Evolutionary conservation across 2,797 vertebrate species (phyloP), one percentile per base, ranked within the genome.

Genomic region (Melanotaenia parkinsoni): DNA sequence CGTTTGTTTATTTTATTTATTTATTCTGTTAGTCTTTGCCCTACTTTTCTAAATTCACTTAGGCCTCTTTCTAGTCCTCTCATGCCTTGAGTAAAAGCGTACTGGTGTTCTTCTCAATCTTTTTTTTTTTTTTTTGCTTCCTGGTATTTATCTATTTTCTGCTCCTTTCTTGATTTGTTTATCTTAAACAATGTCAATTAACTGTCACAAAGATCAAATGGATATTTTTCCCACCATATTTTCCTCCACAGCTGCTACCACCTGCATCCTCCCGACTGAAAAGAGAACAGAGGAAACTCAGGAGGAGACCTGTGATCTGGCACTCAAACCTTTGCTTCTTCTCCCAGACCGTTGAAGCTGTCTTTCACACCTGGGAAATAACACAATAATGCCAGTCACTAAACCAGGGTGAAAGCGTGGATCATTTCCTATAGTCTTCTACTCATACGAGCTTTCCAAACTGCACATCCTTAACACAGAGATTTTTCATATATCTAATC

Each of bases 41-140:
- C 93, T 94, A 94, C 91, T 95, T 95, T 95, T 94, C 86, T 89
- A 90, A 93, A 94, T 93, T 92, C 92, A 89, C 89, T 90, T 92
- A 88, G 86, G 90, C 79, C 89, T 83, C 75, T 85, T 90, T 91
- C 87, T 88, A 92, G 85, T 88, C 84, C 87, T 80, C 85, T 83
- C 69, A 58, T 88, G 86, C 88, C 85, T 86, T 47, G 76, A 90
- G 85, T 77, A 79, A 77, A 84, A 82, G 58, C 79, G 65, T 51
- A 81, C 84, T 18, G 28, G 35, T 28, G 62, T 62, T 26, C 56
- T 60, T 74, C 30, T 33, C 37, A 18, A 58, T 72, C 58, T 62
- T 73, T 45, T 66, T 45, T 62, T 73, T 45, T 66, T 45, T 82
- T 67, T 63, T 71, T 80, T 72, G 37, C 71, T 84, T 78, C 72